These are phyloP conservation scores for Mesitornis unicolor DNA, from an alignment of 2,113 vertebrate species.

Conservation along the genomic window DNA sequence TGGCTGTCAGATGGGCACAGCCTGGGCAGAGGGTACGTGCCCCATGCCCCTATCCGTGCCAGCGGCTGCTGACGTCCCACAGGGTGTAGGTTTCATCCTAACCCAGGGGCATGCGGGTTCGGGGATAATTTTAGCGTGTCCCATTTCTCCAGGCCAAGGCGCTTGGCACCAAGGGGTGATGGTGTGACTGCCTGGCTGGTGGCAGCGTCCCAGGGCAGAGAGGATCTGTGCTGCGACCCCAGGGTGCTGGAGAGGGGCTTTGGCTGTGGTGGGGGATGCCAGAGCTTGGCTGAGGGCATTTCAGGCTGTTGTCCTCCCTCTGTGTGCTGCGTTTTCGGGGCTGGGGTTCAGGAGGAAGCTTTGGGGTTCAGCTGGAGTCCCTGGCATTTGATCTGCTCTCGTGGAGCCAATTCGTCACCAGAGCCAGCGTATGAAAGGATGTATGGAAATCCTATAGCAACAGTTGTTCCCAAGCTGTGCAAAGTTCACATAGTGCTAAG, in stretches of 20 bases:
- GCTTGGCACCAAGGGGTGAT: neutral
- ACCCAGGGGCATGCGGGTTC: neutral
- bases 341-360: neutral
- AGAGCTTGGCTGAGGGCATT: neutral
- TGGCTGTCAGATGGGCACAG: accelerated
- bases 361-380: neutral
- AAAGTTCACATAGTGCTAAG: constrained; percentile 5
- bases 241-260: neutral
- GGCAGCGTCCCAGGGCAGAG: neutral
- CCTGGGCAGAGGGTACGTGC: accelerated
- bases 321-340: accelerated
- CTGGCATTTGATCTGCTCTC: accelerated
- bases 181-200: accelerated
- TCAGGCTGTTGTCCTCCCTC: accelerated
- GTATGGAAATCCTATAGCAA: neutral
- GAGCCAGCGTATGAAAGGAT: neutral
- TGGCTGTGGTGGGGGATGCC: accelerated
- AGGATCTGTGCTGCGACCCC: accelerated
- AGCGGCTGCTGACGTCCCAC: neutral
- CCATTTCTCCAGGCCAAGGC: neutral
- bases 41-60: accelerated
- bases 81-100: neutral
- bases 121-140: neutral
- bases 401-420: neutral
- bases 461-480: neutral